A percentile compares a stretch with the other conserved stretches of the same genome.
phyloP scores from a whole-genome alignment of 2,113 vertebrate species.

The Sminthopsis crassicaudata region DNA sequence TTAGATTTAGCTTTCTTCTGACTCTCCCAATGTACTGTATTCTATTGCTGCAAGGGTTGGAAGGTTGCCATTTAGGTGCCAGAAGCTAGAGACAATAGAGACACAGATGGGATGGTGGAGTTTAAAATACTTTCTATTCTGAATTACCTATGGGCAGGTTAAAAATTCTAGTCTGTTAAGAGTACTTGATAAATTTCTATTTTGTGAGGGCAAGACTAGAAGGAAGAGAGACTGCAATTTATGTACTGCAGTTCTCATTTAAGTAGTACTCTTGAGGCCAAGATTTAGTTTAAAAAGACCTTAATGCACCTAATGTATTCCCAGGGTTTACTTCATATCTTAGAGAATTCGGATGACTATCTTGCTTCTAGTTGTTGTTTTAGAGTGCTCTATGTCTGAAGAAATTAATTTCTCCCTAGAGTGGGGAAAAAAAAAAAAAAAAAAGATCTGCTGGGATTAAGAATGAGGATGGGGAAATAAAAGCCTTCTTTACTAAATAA shows the following conservation, averaged over 20 bases:
- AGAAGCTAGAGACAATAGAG: conserved; percentile 77
- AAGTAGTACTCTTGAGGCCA: not conserved
- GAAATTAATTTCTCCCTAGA: conserved; percentile 27
- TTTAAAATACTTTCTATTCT: conserved; percentile 75
- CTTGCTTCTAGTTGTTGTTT: not conserved
- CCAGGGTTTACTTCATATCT: not conserved
- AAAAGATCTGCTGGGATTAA: not conserved
- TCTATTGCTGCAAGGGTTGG: conserved; percentile 62
- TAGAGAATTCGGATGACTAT: not conserved
- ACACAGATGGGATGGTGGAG: conserved; percentile 65
- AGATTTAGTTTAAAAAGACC: not conserved
- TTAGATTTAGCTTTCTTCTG: conserved; percentile 60
- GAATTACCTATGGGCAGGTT: conserved; percentile 68
- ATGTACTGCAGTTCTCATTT: not conserved
- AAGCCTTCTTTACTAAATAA: not conserved
- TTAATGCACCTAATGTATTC: not conserved
- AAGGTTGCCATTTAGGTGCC: conserved; percentile 73
- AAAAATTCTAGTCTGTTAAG: conserved; percentile 69
- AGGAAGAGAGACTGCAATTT: conserved; percentile 17
- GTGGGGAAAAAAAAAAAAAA: not conserved
- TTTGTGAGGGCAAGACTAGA: conserved; percentile 46
- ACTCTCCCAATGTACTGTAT: conserved; percentile 72
- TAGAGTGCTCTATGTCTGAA: not conserved
- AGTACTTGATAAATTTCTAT: conserved; percentile 64
- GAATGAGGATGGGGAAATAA: not conserved